Base-by-base conservation (phyloP, 2,888 invertebrate genomes). In the Meloe dianella region DNA sequence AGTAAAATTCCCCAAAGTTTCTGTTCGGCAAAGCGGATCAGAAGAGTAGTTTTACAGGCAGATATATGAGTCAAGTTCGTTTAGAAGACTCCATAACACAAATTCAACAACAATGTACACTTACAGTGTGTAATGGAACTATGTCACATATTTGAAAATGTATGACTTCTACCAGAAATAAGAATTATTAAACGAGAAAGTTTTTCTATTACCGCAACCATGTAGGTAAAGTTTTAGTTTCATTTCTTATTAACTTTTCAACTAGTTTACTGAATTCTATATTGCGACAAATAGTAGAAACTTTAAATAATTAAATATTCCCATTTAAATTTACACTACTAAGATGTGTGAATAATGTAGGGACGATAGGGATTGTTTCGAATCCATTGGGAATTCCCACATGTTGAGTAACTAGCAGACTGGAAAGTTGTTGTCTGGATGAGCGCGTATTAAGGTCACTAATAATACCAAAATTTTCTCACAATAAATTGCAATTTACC, bases 351-450 rank as follows among this genome's bases (percentile, higher is more conserved):
- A 35, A 57, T 60, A 35, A 60, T 56, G 63, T 41, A 51, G 57
- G 60, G 60, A 57, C 57, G 69, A 63, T 54, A 60, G 73, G 74
- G 75, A 75, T 76, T 73, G 77, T 74, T 77, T 77, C 78, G 75
- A 74, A 68, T 77, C 79, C 79, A 78, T 76, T 73, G 76, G 77
- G 78, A 76, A 76, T 78, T 76, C 77, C 79, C 79, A 79, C 80
- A 79, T 79, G 80, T 80, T 80, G 80, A 80, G 78, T 78, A 76
- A 72, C 76, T 74, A 78, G 66, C 78, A 79, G 80, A 80, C 79
- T 78, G 78, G 77, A 75, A 80, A 78, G 76, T 74, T 74, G 75
- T 77, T 75, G 75, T 73, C 76, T 77, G 78, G 77, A 73, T 78
- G 77, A 78, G 73, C 76, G 75, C 74, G 73, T 76, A 78, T 77